Evolutionary conservation across 2,888 invertebrate species (phyloP), one percentile per base, ranked within the genome.

Genomic region (Phyllotreta cruciferae): DNA sequence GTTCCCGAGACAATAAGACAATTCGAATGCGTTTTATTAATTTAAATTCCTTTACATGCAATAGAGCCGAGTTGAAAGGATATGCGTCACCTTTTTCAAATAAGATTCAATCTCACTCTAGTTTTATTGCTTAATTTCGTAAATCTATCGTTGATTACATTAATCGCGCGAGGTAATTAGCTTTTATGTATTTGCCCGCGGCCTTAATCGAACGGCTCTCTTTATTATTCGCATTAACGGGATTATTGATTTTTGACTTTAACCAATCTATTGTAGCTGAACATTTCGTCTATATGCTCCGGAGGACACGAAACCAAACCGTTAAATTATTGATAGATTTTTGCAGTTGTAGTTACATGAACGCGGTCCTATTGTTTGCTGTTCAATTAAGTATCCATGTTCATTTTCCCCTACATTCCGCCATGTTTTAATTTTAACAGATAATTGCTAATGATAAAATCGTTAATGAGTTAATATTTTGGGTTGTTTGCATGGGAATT

Each of bases 11-110:
- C 47, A 47, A 47, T 47, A 47, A 47, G 14, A 44, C 44, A 44
- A 44, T 44, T 44, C 44, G 14, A 47, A 47, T 47, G 47, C 47
- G 11, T 47, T 47, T 47, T 47, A 47, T 47, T 47, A 47, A 47
- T 47, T 47, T 47, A 47, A 47, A 47, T 47, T 47, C 47, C 47
- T 47, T 47, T 47, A 47, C 11, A 47, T 47, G 47, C 47, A 47
- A 47, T 47, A 47, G 47, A 47, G 47, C 13, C 47, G 9, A 14
- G 13, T 24, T 11, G 47, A 47, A 47, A 47, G 47, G 47, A 47
- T 47, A 47, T 47, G 47, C 14, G 13, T 47, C 14, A 14, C 24
- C n/a, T 24, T 14, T 47, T 14, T 47, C 9, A 6, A 47, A 47
- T 6, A 47, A 47, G 14, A 47, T 11, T 6, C 47, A 13, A 47